Evolutionary conservation across 2,797 vertebrate genomes (phyloP).

Genomic region (Siniperca obscura): DNA sequence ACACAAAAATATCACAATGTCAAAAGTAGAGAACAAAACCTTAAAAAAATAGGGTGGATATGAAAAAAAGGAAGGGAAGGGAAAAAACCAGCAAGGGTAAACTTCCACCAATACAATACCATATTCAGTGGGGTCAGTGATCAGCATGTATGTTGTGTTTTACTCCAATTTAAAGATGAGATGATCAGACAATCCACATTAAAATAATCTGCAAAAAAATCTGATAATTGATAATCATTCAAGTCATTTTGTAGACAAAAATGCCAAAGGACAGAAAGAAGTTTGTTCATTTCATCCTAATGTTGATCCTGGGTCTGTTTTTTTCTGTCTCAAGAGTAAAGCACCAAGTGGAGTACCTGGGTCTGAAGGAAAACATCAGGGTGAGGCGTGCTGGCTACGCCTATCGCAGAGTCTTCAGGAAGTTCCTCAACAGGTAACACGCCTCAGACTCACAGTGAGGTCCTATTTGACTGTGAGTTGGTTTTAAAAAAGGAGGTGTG

Average conservation of each 20-base stretch:
- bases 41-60: background rate
- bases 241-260: background rate
- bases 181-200: background rate
- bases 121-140: background rate
- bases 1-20: background rate
- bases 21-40: background rate
- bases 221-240: background rate
- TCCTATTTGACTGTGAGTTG: background rate
- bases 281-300: background rate
- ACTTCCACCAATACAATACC: background rate
- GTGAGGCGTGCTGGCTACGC: conserved; percentile 98
- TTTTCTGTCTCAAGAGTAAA: conserved; percentile 88
- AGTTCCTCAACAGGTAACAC: conserved; percentile 95
- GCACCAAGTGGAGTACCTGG: conserved; percentile 98
- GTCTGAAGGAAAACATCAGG: conserved; percentile 97
- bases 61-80: background rate
- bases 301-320: background rate
- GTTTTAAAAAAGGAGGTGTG: background rate
- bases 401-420: conserved; percentile 94
- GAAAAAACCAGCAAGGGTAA: background rate
- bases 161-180: background rate
- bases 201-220: background rate
- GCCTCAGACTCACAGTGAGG: background rate
- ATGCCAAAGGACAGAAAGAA: background rate
- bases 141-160: background rate